Conservation (phyloP, 2,888 invertebrate genomes). For the Ethmia dodecea region DNA sequence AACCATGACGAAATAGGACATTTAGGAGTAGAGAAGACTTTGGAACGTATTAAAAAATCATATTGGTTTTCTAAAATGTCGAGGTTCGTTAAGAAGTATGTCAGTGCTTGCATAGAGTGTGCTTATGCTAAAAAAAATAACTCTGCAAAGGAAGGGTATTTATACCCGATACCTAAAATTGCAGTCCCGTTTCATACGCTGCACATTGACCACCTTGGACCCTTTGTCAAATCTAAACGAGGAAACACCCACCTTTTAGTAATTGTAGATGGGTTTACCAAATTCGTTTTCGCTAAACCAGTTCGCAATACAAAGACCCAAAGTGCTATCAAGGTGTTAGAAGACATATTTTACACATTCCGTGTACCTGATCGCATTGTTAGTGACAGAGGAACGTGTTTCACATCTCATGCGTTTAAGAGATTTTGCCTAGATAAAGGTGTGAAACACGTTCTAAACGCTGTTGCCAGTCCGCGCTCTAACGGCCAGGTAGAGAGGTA, state of each 20-base stretch:
- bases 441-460: slow-evolving; percentile 17
- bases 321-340: neutral
- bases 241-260: slow-evolving; percentile 12
- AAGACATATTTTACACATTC: neutral
- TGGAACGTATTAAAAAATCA: slow-evolving; percentile 2
- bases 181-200: slow-evolving; percentile 12
- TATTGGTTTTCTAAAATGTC: slow-evolving; percentile 14
- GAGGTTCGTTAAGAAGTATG: slow-evolving; percentile 14
- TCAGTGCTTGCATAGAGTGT: slow-evolving; percentile 14
- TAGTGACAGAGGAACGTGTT: neutral
- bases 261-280: slow-evolving; percentile 14
- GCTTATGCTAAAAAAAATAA: slow-evolving; percentile 15
- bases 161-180: slow-evolving; percentile 15
- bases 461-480: slow-evolving; percentile 14
- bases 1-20: too few relatives aligned
- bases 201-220: slow-evolving; percentile 13
- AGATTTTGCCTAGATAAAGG: too few relatives aligned
- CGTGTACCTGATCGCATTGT: neutral
- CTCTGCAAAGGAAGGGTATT: slow-evolving; percentile 8
- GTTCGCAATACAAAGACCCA: slow-evolving; percentile 8
- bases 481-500: slow-evolving; percentile 11
- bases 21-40: too few relatives aligned
- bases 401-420: too few relatives aligned
- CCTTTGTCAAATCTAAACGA: slow-evolving; percentile 11
- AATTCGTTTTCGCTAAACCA: slow-evolving; percentile 12